These are phyloP conservation scores for Abramis brama DNA, from an alignment of 2,113 vertebrate species.

Conservation along the genomic window DNA sequence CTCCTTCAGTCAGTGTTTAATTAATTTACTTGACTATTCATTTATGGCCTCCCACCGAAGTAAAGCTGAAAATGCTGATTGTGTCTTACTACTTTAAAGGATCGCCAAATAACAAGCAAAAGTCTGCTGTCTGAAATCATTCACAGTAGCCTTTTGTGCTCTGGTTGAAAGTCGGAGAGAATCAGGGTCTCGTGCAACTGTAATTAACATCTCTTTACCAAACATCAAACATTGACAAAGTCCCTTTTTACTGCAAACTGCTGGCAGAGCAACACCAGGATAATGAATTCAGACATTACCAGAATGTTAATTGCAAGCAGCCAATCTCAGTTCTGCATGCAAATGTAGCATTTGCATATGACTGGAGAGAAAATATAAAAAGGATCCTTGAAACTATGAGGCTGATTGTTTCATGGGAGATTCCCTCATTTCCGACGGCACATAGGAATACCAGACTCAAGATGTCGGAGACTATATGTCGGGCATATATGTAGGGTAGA, in stretches of 20 bases:
- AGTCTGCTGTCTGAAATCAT: slow-evolving; percentile 25
- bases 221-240: slow-evolving; percentile 83
- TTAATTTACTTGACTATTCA: slow-evolving; percentile 64
- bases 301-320: slow-evolving; percentile 78
- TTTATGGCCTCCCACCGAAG: slow-evolving; percentile 51
- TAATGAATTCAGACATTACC: slow-evolving; percentile 78
- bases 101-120: slow-evolving; percentile 8
- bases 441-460: slow-evolving; percentile 33
- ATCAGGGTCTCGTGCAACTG: slow-evolving; percentile 61
- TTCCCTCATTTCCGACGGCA: slow-evolving; percentile 43
- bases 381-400: slow-evolving; percentile 46
- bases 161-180: slow-evolving; percentile 59
- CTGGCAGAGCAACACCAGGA: slow-evolving; percentile 79
- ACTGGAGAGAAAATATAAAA: slow-evolving; percentile 53
- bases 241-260: slow-evolving; percentile 81
- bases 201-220: slow-evolving; percentile 69
- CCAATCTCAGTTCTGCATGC: slow-evolving; percentile 75
- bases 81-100: slow-evolving; percentile 21
- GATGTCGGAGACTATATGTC: slow-evolving; percentile 15
- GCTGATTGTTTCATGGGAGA: slow-evolving; percentile 43
- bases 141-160: slow-evolving; percentile 46
- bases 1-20: slow-evolving; percentile 61
- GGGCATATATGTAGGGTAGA: slow-evolving; percentile 28
- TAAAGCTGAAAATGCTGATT: slow-evolving; percentile 52
- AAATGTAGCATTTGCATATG: slow-evolving; percentile 77